A percentile compares a stretch with the other conserved stretches of the same genome.
These are phyloP conservation scores for Polydrusus tereticollis DNA, from an alignment of 2,888 invertebrate genomes.

Conservation along the genomic window DNA sequence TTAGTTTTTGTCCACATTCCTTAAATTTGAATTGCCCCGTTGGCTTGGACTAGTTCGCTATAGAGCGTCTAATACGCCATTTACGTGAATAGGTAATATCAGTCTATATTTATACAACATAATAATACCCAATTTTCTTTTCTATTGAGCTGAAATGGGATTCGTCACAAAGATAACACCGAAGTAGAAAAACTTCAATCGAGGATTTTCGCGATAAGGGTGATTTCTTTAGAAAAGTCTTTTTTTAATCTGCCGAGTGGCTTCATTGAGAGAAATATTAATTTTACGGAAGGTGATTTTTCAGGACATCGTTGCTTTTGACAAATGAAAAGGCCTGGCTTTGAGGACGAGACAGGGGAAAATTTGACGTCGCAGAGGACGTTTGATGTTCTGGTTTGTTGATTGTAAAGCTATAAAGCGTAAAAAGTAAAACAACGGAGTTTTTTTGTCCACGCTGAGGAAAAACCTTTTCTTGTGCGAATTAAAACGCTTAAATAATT, in stretches of 20 bases:
- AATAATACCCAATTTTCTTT: conserved; percentile 15
- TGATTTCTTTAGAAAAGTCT: conserved; percentile 19
- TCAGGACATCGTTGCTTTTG: conserved; percentile 6
- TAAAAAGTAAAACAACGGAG: not conserved
- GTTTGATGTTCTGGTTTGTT: not conserved
- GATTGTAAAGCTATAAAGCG: not conserved
- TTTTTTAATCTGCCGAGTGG: conserved; percentile 42
- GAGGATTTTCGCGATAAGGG: conserved; percentile 20
- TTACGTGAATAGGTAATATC: not conserved
- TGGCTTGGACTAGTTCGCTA: too few relatives aligned
- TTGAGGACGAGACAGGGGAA: not conserved
- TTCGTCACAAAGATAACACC: conserved; percentile 9
- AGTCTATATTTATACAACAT: not conserved
- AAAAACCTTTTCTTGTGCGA: too few relatives aligned
- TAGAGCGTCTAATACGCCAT: too few relatives aligned
- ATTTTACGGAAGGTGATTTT: conserved; percentile 35
- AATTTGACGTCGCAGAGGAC: conserved; percentile 2
- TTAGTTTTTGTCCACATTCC: too few relatives aligned
- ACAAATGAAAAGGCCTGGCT: conserved; percentile 18
- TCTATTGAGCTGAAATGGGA: not conserved
- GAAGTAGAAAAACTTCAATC: conserved; percentile 30
- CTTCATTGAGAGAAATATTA: conserved; percentile 45
- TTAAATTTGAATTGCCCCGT: too few relatives aligned
- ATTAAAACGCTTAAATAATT: too few relatives aligned
- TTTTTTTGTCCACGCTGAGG: too few relatives aligned